A percentile compares a stretch with the other conserved stretches of the same genome.
phyloP scores from a whole-genome alignment of 92 coral and sea anemone species.

The Montipora capitata region DNA sequence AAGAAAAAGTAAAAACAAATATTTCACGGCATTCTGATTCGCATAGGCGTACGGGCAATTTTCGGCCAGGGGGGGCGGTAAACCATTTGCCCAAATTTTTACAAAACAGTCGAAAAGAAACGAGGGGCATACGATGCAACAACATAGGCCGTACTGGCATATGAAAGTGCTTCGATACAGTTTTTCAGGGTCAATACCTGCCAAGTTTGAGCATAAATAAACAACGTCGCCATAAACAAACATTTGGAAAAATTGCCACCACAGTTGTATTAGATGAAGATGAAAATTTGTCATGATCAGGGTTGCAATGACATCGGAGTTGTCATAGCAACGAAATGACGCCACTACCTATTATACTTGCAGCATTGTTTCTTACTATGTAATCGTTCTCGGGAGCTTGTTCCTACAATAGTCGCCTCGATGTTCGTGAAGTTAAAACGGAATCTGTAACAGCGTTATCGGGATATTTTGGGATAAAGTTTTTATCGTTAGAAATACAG shows the following conservation, averaged over 20 bases:
- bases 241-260: conserved; percentile 1
- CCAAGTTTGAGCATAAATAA: conserved; percentile 4
- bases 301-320: conserved; percentile 13
- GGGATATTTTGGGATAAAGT: conserved; percentile 13
- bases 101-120: background rate
- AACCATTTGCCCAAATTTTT: background rate
- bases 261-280: conserved; percentile 12
- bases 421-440: background rate
- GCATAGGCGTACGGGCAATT: too few species aligned
- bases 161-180: background rate
- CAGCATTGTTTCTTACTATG: background rate
- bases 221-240: conserved; percentile 1
- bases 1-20: too few species aligned
- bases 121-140: background rate
- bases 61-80: background rate
- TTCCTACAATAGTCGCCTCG: background rate
- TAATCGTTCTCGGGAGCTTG: conserved; percentile 6
- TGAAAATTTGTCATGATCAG: conserved; percentile 6
- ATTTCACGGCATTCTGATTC: too few species aligned
- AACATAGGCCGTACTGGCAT: background rate
- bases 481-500: background rate
- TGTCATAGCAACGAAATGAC: conserved; percentile 19
- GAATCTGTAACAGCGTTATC: background rate
- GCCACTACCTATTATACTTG: conserved; percentile 1
- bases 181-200: background rate